These are phyloP conservation scores for Helobdella robusta DNA, from an alignment of 2,888 invertebrate genomes.

Conservation along the genomic window DNA sequence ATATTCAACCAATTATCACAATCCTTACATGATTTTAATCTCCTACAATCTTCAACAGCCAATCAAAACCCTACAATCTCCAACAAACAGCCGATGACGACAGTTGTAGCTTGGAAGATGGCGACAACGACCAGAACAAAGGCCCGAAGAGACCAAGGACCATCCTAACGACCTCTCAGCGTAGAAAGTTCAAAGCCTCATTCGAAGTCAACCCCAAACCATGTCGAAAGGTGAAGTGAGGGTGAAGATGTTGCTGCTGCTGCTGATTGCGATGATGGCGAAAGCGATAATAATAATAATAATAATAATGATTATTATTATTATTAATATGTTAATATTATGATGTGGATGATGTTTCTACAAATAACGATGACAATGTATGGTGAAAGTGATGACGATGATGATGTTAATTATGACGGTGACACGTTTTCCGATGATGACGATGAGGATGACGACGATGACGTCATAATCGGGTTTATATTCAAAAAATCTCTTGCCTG, in stretches of 20 bases:
- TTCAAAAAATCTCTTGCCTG: too few species aligned
- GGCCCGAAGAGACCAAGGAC: conserved; percentile 94
- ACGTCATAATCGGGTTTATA: too few species aligned
- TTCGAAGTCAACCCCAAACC: conserved; percentile 97
- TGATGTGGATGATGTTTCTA: too few species aligned
- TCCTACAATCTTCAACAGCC: background rate
- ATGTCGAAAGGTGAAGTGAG: conserved; percentile 71
- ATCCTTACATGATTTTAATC: background rate
- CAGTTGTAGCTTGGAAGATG: conserved; percentile 44
- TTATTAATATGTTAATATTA: background rate
- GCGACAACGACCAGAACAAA: conserved; percentile 43
- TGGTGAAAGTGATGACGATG: too few species aligned
- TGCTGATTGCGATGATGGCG: too few species aligned
- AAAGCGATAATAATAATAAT: too few species aligned
- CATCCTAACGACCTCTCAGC: conserved; percentile 89
- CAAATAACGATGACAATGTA: background rate
- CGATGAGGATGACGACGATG: too few species aligned
- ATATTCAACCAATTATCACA: background rate
- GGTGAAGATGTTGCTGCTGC: background rate
- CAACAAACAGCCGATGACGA: conserved; percentile 40
- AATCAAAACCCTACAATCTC: background rate
- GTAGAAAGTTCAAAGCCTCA: conserved; percentile 93
- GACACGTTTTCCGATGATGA: too few species aligned
- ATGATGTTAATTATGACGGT: too few species aligned
- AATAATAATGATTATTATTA: background rate